phyloP scores from a whole-genome alignment of 2,113 vertebrate genomes.

The Promerops cafer region DNA sequence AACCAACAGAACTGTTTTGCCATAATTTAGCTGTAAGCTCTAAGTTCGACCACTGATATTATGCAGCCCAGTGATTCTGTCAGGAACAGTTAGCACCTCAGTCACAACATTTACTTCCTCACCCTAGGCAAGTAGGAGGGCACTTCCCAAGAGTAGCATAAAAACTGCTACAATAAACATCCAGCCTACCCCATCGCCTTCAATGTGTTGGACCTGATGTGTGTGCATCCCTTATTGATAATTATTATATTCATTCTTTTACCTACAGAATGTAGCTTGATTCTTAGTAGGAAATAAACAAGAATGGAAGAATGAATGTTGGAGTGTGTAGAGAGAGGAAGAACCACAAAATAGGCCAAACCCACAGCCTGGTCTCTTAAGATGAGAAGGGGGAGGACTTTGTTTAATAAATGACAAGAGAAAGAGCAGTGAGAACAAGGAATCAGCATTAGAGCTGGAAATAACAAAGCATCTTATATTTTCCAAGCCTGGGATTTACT shows the following conservation, averaged over 20 bases:
- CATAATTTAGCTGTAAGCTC: not conserved
- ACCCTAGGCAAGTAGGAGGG: not conserved
- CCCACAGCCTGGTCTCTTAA: not conserved
- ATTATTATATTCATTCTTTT: not conserved
- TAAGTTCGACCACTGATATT: not conserved
- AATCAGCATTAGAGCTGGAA: not conserved
- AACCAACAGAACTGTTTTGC: not conserved
- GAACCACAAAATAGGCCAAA: not conserved
- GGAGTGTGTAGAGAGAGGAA: not conserved
- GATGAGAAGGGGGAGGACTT: not conserved
- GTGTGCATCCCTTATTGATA: not conserved
- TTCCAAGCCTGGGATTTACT: not conserved
- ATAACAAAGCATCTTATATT: not conserved
- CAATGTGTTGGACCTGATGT: not conserved
- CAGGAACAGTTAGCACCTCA: not conserved
- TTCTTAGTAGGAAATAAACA: not conserved
- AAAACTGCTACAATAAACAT: not conserved
- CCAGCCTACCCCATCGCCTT: not conserved
- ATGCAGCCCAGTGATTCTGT: not conserved
- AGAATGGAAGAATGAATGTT: not conserved
- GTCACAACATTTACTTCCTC: not conserved
- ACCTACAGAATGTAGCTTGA: not conserved
- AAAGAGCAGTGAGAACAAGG: not conserved
- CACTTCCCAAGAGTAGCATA: not conserved
- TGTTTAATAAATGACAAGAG: not conserved